Evolutionary conservation across 64 coral and sea anemone species (phyloP).

Genomic region (Platygyra sinensis): DNA sequence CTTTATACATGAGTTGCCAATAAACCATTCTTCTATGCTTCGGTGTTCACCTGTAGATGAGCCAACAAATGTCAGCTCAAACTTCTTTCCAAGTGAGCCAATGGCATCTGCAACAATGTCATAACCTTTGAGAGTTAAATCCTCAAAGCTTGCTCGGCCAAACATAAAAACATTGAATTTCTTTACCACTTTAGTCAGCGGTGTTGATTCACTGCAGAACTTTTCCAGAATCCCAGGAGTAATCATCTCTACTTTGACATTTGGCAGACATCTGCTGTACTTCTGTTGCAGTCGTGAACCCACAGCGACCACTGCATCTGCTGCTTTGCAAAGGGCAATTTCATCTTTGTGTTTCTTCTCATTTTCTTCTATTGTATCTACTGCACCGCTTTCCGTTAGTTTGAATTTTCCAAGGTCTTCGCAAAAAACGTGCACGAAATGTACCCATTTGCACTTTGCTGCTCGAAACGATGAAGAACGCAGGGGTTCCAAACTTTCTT

Average conservation of each 20-base stretch:
- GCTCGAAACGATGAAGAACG: neutral
- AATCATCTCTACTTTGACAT: slow-evolving; percentile 1
- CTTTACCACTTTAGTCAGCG: too few relatives aligned
- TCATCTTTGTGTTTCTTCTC: slow-evolving; percentile 10
- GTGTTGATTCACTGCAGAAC: neutral
- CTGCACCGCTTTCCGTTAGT: neutral
- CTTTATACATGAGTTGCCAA: neutral
- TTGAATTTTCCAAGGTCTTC: slow-evolving; percentile 29
- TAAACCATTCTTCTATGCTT: neutral
- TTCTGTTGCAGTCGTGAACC: slow-evolving; percentile 20
- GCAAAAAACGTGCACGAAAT: slow-evolving; percentile 23
- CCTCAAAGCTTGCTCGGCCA: slow-evolving; percentile 29
- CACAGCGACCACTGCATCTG: slow-evolving; percentile 45
- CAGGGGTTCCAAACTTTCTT: slow-evolving; percentile 28
- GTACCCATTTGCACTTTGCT: neutral
- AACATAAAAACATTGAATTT: slow-evolving; percentile 28
- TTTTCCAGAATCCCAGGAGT: slow-evolving; percentile 46
- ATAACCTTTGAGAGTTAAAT: slow-evolving; percentile 39
- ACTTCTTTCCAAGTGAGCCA: neutral
- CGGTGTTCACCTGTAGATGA: neutral
- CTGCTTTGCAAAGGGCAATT: neutral
- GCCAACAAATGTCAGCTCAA: slow-evolving; percentile 27
- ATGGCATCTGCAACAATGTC: slow-evolving; percentile 44
- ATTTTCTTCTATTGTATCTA: slow-evolving; percentile 8
- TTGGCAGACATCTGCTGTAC: neutral